These are phyloP conservation scores for Synergus itoensis DNA, from an alignment of 2,888 invertebrate species.

Conservation along the genomic window DNA sequence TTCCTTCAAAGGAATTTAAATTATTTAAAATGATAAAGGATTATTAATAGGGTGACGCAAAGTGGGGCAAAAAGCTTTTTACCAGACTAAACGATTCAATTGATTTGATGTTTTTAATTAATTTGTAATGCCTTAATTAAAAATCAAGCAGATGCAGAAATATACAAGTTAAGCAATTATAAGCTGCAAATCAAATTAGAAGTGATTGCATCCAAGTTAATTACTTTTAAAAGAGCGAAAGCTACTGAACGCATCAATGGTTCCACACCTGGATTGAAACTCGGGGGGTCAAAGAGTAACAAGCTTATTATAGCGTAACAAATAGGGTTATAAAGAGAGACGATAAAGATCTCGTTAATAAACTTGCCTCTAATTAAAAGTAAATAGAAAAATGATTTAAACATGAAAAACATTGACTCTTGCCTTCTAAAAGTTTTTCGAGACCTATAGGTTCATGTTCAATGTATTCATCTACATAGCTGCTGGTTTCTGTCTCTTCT, in stretches of 20 bases:
- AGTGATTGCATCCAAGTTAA: conserved; percentile 9
- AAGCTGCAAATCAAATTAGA: conserved; percentile 28
- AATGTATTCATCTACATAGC: not conserved
- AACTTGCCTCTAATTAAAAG: not conserved
- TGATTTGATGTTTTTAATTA: not conserved
- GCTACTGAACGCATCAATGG: conserved; percentile 26
- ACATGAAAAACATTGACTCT: not conserved
- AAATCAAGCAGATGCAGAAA: not conserved
- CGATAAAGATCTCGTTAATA: not conserved
- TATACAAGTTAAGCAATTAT: conserved; percentile 8
- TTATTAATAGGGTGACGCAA: too few relatives aligned
- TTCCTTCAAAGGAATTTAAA: conserved; percentile 46
- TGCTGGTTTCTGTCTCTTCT: conserved; percentile 19
- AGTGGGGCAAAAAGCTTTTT: too few relatives aligned
- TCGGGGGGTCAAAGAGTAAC: conserved; percentile 2
- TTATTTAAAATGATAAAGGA: not conserved
- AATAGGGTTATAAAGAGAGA: conserved; percentile 1
- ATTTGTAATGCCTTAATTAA: not conserved
- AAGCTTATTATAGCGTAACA: conserved; percentile 7
- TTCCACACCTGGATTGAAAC: conserved; percentile 30
- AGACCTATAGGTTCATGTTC: conserved; percentile 56
- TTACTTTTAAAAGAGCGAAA: conserved; percentile 8
- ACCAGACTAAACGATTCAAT: too few relatives aligned
- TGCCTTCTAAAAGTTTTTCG: conserved; percentile 46
- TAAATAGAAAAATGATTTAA: not conserved